phyloP scores from a whole-genome alignment of 1,140 invertebrate genomes.

The Fopius arisanus region DNA sequence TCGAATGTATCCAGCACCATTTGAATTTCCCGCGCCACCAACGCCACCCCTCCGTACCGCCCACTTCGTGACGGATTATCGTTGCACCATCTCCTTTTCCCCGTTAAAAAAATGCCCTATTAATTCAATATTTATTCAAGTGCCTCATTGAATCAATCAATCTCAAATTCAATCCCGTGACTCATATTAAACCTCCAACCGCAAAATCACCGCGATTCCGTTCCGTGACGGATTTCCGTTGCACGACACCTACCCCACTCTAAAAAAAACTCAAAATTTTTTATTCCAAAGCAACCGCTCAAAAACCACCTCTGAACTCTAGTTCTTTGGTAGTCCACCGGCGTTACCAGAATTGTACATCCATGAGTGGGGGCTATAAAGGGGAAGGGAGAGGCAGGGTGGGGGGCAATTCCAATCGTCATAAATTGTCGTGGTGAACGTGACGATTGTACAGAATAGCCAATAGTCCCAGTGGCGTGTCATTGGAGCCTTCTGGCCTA shows the following conservation, averaged over 20 bases:
- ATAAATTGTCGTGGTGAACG: conserved; percentile 29
- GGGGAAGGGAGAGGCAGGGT: neutral
- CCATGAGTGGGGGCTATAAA: neutral
- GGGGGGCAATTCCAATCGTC: conserved; percentile 24
- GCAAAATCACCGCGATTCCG: too few relatives aligned
- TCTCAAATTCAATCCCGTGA: too few relatives aligned
- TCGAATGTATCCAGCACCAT: neutral
- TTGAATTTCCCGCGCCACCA: too few relatives aligned
- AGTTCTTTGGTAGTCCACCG: neutral
- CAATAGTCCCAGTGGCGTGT: conserved; percentile 26
- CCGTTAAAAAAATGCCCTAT: too few relatives aligned
- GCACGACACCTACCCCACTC: too few relatives aligned
- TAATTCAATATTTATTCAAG: too few relatives aligned
- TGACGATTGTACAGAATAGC: conserved; percentile 29
- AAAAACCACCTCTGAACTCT: conserved; percentile 2
- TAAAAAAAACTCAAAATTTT: neutral
- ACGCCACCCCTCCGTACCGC: too few relatives aligned
- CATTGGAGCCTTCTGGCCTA: conserved; percentile 23
- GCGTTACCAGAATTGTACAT: neutral
- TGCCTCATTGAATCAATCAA: too few relatives aligned
- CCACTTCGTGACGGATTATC: too few relatives aligned
- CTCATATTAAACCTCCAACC: too few relatives aligned
- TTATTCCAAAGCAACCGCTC: neutral
- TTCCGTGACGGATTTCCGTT: too few relatives aligned
- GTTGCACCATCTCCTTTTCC: too few relatives aligned